Evolutionary conservation across 2,888 invertebrate genomes (phyloP), one percentile per base, ranked within the genome.

Genomic region (Drosophila ezoana): DNA sequence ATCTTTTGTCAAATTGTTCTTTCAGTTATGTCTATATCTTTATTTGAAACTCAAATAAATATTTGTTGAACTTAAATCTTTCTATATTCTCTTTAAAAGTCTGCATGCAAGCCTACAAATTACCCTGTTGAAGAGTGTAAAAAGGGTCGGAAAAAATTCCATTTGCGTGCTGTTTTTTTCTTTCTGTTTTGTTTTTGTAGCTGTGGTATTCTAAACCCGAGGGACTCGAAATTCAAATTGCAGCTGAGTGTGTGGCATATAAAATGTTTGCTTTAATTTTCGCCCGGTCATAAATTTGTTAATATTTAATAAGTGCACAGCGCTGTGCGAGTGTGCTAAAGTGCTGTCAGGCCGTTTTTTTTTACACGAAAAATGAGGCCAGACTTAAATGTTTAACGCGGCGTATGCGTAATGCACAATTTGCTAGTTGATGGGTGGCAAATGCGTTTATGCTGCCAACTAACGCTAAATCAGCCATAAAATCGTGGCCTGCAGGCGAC

Each of bases 251-350:
- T 38, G 37, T 40, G 40, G 45, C 58, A 62, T 38, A 33, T 45
- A 20, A 61, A 68, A 72, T 71, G 70, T 41, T 65, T 68, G 63
- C 59, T 61, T 49, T 61, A 53, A 61, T 65, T 59, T 59, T 48
- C 43, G 47, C 60, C 76, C 65, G 63, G 60, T 53, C 88, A 85
- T 87, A 85, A 72, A 79, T 70, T 69, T 64, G 66, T 87, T 58
- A 85, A 81, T 82, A 82, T 82, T 82, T 82, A 69, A 82, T 85
- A 70, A 70, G 64, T 60, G 32, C n/a, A 14, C 6, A 4, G 37
- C 57, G 45, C 51, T 44, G 53, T 53, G 28, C 13, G 35, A 18
- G 14, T 32, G 37, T 8, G 28, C 28, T 37, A 20, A 32, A 52
- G 28, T 53, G 35, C 23, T 43, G 18, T 33, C 53, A 43, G 33